These are phyloP conservation scores for Mizuhopecten yessoensis DNA, from an alignment of 1,140 invertebrate species.

Conservation along the genomic window DNA sequence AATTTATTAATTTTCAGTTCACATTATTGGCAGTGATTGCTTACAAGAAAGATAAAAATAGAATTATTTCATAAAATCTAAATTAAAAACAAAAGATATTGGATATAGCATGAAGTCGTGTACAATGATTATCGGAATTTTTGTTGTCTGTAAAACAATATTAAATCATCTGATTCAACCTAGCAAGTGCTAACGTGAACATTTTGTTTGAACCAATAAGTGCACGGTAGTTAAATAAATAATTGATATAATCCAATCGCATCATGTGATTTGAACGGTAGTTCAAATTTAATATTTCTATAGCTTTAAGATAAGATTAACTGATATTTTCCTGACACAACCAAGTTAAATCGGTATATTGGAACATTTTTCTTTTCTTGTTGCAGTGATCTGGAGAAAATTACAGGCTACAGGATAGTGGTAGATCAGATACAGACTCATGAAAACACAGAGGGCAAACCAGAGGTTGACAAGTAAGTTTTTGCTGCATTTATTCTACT, in stretches of 20 bases:
- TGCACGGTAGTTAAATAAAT: too few species aligned
- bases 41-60: too few species aligned
- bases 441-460: conserved; percentile 94
- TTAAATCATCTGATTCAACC: neutral
- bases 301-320: too few species aligned
- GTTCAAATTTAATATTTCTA: too few species aligned
- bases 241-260: too few species aligned
- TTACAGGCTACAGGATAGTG: conserved; percentile 95
- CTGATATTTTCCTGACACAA: neutral
- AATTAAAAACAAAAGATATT: neutral
- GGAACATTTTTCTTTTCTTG: conserved; percentile 14
- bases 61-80: neutral
- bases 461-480: conserved; percentile 92
- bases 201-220: too few species aligned
- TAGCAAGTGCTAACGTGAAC: too few species aligned
- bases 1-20: too few species aligned
- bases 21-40: too few species aligned
- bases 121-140: neutral
- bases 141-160: neutral
- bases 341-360: neutral
- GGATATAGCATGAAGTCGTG: neutral
- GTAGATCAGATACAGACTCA: conserved; percentile 96
- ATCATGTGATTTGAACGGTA: too few species aligned
- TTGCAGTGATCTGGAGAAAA: conserved; percentile 89
- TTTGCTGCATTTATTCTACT: too few species aligned